These are phyloP conservation scores for Semotilus atromaculatus DNA, from an alignment of 2,797 vertebrate species.

Conservation along the genomic window DNA sequence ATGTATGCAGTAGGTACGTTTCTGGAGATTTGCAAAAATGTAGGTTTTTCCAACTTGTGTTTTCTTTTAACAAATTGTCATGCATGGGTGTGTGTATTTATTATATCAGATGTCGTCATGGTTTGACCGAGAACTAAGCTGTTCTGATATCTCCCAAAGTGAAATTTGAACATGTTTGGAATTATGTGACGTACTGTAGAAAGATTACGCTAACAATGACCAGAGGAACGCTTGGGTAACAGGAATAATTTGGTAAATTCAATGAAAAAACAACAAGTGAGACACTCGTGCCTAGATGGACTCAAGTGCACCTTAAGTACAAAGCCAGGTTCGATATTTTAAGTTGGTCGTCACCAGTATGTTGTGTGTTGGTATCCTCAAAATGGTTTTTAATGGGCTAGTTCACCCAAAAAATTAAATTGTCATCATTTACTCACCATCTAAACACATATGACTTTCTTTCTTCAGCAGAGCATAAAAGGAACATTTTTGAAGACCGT, in stretches of 20 bases:
- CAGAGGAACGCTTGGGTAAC: not conserved
- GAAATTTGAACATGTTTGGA: conserved; percentile 64
- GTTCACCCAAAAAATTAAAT: not conserved
- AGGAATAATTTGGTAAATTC: conserved; percentile 63
- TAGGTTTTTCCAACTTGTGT: not conserved
- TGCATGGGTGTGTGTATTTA: conserved; percentile 34
- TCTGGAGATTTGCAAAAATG: not conserved
- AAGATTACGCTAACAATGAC: conserved; percentile 67
- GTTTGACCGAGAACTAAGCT: conserved; percentile 55
- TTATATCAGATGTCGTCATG: conserved; percentile 34
- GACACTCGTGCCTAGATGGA: conserved; percentile 22
- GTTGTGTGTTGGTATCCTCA: not conserved
- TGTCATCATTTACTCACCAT: not conserved
- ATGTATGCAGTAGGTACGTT: too few relatives aligned
- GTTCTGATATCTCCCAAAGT: conserved; percentile 38
- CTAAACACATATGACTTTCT: not conserved
- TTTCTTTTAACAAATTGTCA: not conserved
- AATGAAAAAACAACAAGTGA: conserved; percentile 25
- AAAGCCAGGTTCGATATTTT: not conserved
- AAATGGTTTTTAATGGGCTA: not conserved
- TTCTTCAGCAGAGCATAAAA: not conserved
- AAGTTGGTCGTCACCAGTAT: not conserved
- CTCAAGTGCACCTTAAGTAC: conserved; percentile 4
- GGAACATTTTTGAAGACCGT: not conserved
- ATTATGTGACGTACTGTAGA: conserved; percentile 61